A percentile compares a stretch with the other conserved stretches of the same genome.
Evolutionary conservation across 2,797 vertebrate species (phyloP).

Genomic region (Phrynocephalus forsythii): DNA sequence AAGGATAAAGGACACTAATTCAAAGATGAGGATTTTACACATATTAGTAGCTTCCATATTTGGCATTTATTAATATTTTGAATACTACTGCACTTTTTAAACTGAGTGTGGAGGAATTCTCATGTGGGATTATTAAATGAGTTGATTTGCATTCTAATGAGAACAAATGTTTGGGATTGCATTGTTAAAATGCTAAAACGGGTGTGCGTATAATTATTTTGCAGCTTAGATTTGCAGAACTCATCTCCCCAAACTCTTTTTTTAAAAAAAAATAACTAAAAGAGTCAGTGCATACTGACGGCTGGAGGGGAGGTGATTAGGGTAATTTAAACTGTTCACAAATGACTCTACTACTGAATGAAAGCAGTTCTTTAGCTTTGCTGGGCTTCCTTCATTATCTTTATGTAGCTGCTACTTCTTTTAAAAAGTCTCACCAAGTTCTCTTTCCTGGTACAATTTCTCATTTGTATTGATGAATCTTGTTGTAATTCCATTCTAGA

Average conservation of each 20-base stretch:
- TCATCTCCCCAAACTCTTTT: conserved; percentile 83
- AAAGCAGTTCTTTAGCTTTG: conserved; percentile 82
- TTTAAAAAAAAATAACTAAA: conserved; percentile 80
- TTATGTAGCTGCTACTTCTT: conserved; percentile 75
- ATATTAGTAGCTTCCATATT: conserved; percentile 70
- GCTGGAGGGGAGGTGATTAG: conserved; percentile 85
- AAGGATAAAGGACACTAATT: too few species aligned
- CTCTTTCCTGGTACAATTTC: conserved; percentile 82
- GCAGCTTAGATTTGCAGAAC: conserved; percentile 84
- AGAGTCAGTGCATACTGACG: conserved; percentile 80
- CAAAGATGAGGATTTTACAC: too few species aligned
- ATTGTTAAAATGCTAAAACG: conserved; percentile 88
- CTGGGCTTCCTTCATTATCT: conserved; percentile 82
- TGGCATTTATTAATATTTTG: conserved; percentile 87
- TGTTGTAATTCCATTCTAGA: conserved; percentile 87
- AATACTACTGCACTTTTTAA: conserved; percentile 84
- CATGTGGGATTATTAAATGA: conserved; percentile 88
- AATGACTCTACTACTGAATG: conserved; percentile 81
- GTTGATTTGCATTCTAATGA: conserved; percentile 91
- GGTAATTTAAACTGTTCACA: conserved; percentile 85
- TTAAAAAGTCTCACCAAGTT: conserved; percentile 80
- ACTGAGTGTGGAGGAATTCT: conserved; percentile 83
- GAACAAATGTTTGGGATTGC: conserved; percentile 88
- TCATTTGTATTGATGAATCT: conserved; percentile 94
- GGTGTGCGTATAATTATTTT: conserved; percentile 87